Conservation (phyloP, 2,113 vertebrate genomes). For the Parus major region DNA sequence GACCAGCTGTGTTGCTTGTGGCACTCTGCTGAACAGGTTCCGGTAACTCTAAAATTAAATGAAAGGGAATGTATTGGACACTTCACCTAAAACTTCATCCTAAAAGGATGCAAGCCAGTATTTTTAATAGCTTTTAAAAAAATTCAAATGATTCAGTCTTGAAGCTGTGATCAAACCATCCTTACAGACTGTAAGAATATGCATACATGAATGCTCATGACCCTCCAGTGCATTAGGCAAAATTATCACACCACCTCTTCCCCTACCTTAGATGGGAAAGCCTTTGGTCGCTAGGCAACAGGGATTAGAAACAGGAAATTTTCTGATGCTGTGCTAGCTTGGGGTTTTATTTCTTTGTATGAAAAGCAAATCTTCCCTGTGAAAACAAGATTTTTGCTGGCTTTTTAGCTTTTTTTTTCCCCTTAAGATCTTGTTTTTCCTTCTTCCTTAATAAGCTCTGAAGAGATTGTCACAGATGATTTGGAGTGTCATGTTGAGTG, state of each 20-base stretch:
- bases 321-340: neutral
- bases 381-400: neutral
- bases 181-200: neutral
- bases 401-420: neutral
- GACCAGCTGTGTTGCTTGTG: constrained; percentile 34
- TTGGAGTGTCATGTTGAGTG: neutral
- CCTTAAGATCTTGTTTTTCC: neutral
- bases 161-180: neutral
- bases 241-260: constrained; percentile 14
- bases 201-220: neutral
- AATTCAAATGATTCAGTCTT: neutral
- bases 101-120: neutral
- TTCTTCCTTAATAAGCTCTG: constrained; percentile 32
- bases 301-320: neutral
- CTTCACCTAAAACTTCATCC: neutral
- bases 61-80: constrained; percentile 7
- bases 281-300: constrained; percentile 43
- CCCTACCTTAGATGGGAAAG: neutral
- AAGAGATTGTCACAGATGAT: neutral
- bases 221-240: neutral
- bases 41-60: constrained; percentile 61
- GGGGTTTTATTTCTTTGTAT: constrained; percentile 4
- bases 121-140: neutral
- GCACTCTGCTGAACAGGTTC: constrained; percentile 70
- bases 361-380: neutral